Base-by-base conservation (phyloP, 2,113 vertebrate species). In the Trichechus manatus region DNA sequence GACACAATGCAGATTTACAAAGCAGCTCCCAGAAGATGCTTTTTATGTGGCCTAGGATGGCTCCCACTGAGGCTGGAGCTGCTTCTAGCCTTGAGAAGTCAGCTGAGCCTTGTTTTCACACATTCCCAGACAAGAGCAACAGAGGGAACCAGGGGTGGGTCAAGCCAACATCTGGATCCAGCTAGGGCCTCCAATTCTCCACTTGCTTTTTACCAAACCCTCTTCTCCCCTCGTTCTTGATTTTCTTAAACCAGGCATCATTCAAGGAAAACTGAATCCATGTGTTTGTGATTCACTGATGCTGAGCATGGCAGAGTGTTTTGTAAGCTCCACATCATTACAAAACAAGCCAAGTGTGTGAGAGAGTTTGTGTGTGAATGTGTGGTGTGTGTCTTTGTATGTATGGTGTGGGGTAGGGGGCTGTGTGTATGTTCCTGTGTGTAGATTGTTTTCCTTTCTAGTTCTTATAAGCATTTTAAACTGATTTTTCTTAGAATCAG, bases 261-360 rank as follows among this genome's bases (percentile, higher is more conserved):
- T 47, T 96, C 94, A 93, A 85, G 81, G 93, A 80, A 95, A 96
- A 96, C 96, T 42, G 70, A 93, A 91, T 89, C 96, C 97, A 98
- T 97, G 96, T 98, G 97, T 97, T 90, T 97, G 87, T 97, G 95
- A 96, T 93, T 97, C 96, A 90, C 92, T 31, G 87, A 64, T 77
- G 66, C 93, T 15, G 66, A 88, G 25, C 93, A 75, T 39, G 80
- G 81, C 95, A 42, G 75, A 50, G 68, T 42, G 81, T 92, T 93
- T 63, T 85, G 82, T 91, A 47, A 96, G 81, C 56, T 81, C 92
- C 78, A 74, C 88, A 80, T 93, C n/a, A 0, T 2, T 87, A 92
- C 87, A 44, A 36, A 95, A 56, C 85, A 78, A 66, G 68, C 78
- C 83, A 36, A 56, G 80, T 33, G 44, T 1, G 1, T 68, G 72